phyloP scores from a whole-genome alignment of 2,888 invertebrate species.

The Miltochrista miniata region DNA sequence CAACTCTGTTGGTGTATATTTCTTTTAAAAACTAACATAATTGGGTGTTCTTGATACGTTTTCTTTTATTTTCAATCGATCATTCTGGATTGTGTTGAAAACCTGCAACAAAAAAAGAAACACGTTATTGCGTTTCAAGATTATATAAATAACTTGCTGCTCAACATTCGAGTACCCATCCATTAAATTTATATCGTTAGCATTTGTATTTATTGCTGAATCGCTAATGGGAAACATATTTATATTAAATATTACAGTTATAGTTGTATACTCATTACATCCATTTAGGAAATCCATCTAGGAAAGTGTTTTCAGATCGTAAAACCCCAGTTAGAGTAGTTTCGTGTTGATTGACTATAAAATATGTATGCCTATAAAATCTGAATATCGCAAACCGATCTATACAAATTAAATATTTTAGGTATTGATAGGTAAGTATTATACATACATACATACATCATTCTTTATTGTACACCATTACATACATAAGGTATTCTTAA shows the following conservation, averaged over 20 bases:
- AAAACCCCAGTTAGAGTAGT: slow-evolving; percentile 6
- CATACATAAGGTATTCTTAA: too few relatives aligned
- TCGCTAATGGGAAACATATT: too few relatives aligned
- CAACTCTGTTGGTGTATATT: slow-evolving; percentile 8
- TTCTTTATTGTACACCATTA: too few relatives aligned
- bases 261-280: background rate
- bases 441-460: too few relatives aligned
- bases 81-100: slow-evolving; percentile 35
- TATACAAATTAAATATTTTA: too few relatives aligned
- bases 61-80: slow-evolving; percentile 17
- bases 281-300: background rate
- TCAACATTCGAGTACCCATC: too few relatives aligned
- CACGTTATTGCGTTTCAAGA: too few relatives aligned
- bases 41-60: slow-evolving; percentile 5
- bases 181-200: too few relatives aligned
- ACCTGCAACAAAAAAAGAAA: slow-evolving; percentile 39
- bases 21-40: slow-evolving; percentile 3
- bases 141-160: too few relatives aligned
- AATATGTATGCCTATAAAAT: slow-evolving; percentile 10
- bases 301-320: slow-evolving; percentile 9
- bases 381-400: background rate
- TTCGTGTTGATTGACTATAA: slow-evolving; percentile 24
- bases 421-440: too few relatives aligned
- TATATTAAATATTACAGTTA: background rate
- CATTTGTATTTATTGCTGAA: too few relatives aligned